These are phyloP conservation scores for Dascillus cervinus DNA, from an alignment of 2,888 invertebrate genomes.

Conservation along the genomic window DNA sequence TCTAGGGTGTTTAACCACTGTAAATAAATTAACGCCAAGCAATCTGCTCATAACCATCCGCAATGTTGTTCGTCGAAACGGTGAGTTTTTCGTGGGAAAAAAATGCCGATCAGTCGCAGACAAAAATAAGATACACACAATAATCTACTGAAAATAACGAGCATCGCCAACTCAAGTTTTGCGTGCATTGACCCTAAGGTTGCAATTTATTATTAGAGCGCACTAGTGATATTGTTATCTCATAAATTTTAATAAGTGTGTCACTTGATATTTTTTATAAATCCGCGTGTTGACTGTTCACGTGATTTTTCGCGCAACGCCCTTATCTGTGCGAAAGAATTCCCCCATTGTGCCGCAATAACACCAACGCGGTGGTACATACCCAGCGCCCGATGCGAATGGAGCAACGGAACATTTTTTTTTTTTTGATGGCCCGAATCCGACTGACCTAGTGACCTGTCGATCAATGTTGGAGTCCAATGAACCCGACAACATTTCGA, in stretches of 20 bases:
- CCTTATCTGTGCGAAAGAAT: not conserved
- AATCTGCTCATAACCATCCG: too few relatives aligned
- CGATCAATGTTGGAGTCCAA: slow-evolving; percentile 23
- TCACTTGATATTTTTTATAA: slow-evolving; percentile 16
- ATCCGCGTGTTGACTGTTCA: not conserved
- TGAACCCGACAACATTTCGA: slow-evolving; percentile 20
- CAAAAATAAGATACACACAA: too few relatives aligned
- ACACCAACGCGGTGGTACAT: too few relatives aligned
- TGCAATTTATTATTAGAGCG: slow-evolving; percentile 15
- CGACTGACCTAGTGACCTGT: slow-evolving; percentile 31
- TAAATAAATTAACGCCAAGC: too few relatives aligned
- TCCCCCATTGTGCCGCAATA: too few relatives aligned
- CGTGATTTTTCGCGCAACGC: slow-evolving; percentile 1
- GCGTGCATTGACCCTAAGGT: slow-evolving; percentile 10
- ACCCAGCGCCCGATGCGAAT: slow-evolving; percentile 13
- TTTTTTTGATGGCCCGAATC: slow-evolving; percentile 28
- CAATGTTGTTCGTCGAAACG: too few relatives aligned
- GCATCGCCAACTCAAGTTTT: too few relatives aligned
- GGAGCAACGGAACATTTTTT: slow-evolving; percentile 24
- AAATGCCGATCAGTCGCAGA: too few relatives aligned
- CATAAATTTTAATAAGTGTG: slow-evolving; percentile 14
- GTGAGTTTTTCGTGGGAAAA: too few relatives aligned
- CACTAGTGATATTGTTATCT: slow-evolving; percentile 16
- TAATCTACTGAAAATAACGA: too few relatives aligned
- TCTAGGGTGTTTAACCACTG: too few relatives aligned